Conservation (phyloP, 1,140 invertebrate genomes). For the Lasioglossum baleicum region DNA sequence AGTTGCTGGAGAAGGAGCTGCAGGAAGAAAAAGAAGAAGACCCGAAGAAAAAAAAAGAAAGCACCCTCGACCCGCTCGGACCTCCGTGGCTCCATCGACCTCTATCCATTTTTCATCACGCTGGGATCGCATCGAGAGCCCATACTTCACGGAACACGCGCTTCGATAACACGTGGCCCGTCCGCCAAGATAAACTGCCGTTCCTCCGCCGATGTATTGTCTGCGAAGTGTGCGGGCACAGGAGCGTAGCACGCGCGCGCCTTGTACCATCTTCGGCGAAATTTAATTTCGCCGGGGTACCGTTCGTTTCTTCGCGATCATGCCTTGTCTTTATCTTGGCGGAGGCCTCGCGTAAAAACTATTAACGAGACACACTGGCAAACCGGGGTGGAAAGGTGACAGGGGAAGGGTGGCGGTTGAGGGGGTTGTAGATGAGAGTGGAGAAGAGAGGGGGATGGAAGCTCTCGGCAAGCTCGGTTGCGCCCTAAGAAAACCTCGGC, state of each 20-base stretch:
- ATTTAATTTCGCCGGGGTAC: conserved; percentile 17
- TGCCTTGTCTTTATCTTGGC: conserved; percentile 37
- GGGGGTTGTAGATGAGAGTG: too few species aligned
- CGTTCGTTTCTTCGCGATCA: conserved; percentile 15
- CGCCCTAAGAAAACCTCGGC: conserved; percentile 15
- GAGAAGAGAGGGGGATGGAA: too few species aligned
- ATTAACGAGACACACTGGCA: conserved; percentile 48
- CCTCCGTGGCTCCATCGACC: not conserved
- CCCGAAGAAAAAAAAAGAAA: not conserved
- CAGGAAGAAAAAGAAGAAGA: not conserved
- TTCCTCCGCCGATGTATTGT: not conserved
- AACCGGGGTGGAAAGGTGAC: not conserved
- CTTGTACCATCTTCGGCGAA: not conserved
- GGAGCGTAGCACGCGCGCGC: not conserved
- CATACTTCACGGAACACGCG: conserved; percentile 7
- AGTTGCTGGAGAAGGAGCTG: too few species aligned
- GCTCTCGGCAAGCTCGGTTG: conserved; percentile 38
- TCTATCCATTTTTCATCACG: conserved; percentile 7
- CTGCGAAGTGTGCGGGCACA: not conserved
- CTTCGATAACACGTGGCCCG: conserved; percentile 33
- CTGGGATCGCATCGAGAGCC: not conserved
- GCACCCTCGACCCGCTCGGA: not conserved
- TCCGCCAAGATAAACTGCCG: conserved; percentile 18
- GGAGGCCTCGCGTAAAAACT: conserved; percentile 21
- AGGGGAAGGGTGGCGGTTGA: too few species aligned